Conservation (phyloP, 2,797 vertebrate species). For the Onychomys arenicola region DNA sequence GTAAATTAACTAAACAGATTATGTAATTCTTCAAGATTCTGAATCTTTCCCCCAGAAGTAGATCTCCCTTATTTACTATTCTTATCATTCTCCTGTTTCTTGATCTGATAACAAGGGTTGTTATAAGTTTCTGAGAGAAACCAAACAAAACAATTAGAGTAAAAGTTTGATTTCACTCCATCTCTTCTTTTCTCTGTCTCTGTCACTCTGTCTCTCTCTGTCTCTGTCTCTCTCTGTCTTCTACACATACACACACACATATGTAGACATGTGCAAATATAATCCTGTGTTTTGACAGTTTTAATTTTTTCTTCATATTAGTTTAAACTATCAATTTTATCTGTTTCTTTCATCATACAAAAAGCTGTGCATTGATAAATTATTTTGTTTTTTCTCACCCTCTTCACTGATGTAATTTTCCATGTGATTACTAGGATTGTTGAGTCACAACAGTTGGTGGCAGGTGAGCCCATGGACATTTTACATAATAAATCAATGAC, state of each 20-base stretch:
- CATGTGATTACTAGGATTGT: neutral
- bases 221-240: too few species aligned
- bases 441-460: neutral
- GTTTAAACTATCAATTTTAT: neutral
- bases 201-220: too few species aligned
- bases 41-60: neutral
- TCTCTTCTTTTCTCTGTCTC: neutral
- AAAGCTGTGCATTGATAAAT: neutral
- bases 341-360: neutral
- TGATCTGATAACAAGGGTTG: neutral
- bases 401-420: neutral
- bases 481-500: neutral
- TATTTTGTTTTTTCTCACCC: neutral
- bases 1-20: neutral
- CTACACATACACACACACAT: neutral
- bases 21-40: neutral
- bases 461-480: neutral
- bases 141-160: neutral
- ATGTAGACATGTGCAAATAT: neutral
- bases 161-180: neutral
- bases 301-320: neutral
- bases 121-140: neutral
- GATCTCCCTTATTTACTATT: neutral
- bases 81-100: neutral
- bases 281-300: neutral